phyloP scores from a whole-genome alignment of 2,888 invertebrate species.

The Epinotia bilunana region DNA sequence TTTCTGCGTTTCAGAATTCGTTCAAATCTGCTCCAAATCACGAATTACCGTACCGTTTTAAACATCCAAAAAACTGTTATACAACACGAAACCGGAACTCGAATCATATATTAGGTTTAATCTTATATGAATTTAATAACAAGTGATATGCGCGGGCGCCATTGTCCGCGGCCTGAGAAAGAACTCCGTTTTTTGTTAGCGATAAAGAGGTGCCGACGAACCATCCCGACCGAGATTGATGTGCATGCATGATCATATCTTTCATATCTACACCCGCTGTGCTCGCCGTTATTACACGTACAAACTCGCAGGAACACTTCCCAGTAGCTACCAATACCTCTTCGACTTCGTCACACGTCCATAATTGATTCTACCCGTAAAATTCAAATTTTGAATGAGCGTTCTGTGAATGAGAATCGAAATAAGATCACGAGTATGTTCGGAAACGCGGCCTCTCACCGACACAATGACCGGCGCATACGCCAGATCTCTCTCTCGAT shows the following conservation, averaged over 20 bases:
- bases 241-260: conserved; percentile 73
- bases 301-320: conserved; percentile 8
- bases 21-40: conserved; percentile 29
- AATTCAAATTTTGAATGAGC: conserved; percentile 80
- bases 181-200: conserved; percentile 72
- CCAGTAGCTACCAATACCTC: conserved; percentile 69
- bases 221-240: conserved; percentile 78
- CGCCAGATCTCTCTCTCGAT: conserved; percentile 79
- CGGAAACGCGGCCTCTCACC: conserved; percentile 65
- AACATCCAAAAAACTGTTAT: conserved; percentile 65
- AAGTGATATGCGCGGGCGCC: conserved; percentile 74
- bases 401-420: conserved; percentile 72
- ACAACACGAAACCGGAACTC: conserved; percentile 81
- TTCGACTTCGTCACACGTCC: conserved; percentile 69
- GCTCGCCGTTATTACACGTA: conserved; percentile 54
- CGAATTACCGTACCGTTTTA: conserved; percentile 33
- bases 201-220: conserved; percentile 83
- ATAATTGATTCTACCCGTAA: conserved; percentile 79
- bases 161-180: conserved; percentile 81
- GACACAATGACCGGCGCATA: conserved; percentile 79
- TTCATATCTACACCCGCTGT: conserved; percentile 74
- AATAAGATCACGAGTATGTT: conserved; percentile 78
- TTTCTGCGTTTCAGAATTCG: neutral
- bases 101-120: conserved; percentile 83
- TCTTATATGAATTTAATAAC: conserved; percentile 85